phyloP scores from a whole-genome alignment of 2,797 vertebrate species.

The Tokudaia tokunoshimensis region DNA sequence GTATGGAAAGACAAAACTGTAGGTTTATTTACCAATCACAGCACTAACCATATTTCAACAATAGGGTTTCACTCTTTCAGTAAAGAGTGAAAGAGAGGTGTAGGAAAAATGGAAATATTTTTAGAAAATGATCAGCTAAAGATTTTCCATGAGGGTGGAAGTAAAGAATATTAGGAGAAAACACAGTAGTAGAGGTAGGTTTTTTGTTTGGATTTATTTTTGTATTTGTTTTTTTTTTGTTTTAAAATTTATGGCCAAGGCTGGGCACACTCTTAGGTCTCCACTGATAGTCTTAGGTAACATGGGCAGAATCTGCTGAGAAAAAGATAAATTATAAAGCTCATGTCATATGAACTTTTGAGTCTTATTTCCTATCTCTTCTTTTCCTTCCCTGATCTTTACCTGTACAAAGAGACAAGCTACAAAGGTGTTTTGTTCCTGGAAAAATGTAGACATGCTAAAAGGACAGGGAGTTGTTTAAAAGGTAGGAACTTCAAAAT shows the following conservation, averaged over 20 bases:
- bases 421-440: neutral
- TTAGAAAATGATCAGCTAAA: neutral
- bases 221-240: neutral
- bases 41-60: neutral
- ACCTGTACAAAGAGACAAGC: neutral
- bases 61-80: neutral
- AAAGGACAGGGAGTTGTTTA: neutral
- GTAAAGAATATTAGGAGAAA: neutral
- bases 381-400: neutral
- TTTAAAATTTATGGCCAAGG: neutral
- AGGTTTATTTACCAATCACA: neutral
- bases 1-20: neutral
- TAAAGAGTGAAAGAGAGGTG: neutral
- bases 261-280: neutral
- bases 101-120: slow-evolving; percentile 5
- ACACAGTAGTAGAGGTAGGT: neutral
- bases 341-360: neutral
- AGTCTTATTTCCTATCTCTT: neutral
- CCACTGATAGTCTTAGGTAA: neutral
- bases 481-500: neutral
- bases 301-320: neutral
- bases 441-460: neutral
- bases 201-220: too few species aligned
- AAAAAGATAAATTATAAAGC: slow-evolving; percentile 20
- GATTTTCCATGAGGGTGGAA: neutral